These are phyloP conservation scores for Tiliqua scincoides DNA, from an alignment of 2,113 vertebrate genomes.

Conservation along the genomic window DNA sequence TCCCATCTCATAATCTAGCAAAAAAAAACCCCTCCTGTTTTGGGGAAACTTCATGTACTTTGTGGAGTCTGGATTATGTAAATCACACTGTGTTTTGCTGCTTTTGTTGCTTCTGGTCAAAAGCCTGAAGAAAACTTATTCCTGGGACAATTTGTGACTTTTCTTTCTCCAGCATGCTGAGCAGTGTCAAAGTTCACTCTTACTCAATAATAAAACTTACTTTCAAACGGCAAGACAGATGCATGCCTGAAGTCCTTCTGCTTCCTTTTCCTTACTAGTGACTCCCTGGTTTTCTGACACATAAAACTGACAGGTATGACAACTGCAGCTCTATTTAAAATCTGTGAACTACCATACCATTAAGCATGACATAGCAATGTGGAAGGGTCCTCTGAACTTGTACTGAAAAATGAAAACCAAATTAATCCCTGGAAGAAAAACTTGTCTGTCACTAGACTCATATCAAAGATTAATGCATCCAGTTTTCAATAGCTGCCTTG, in stretches of 20 bases:
- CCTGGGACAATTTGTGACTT: constrained; percentile 19
- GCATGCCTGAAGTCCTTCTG: background rate
- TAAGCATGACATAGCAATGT: constrained; percentile 33
- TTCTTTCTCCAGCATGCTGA: background rate
- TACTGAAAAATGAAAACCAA: background rate
- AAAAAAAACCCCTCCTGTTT: background rate
- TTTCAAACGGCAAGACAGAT: background rate
- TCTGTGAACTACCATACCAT: background rate
- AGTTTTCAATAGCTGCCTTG: constrained; percentile 29
- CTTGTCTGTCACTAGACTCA: constrained; percentile 16
- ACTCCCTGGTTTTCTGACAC: background rate
- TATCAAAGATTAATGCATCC: background rate
- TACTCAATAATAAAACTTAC: background rate
- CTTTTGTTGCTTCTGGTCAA: constrained; percentile 15
- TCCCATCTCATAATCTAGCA: background rate
- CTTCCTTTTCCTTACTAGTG: background rate
- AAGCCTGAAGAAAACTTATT: constrained; percentile 21
- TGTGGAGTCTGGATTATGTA: constrained; percentile 3
- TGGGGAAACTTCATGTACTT: background rate
- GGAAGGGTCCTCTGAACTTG: background rate
- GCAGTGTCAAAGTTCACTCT: background rate
- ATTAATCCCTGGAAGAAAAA: constrained; percentile 14
- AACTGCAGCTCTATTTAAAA: constrained; percentile 33
- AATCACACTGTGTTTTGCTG: constrained; percentile 1
- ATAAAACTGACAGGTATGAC: background rate